Base-by-base conservation (phyloP, 2,888 invertebrate genomes). In the Pherbina coryleti region DNA sequence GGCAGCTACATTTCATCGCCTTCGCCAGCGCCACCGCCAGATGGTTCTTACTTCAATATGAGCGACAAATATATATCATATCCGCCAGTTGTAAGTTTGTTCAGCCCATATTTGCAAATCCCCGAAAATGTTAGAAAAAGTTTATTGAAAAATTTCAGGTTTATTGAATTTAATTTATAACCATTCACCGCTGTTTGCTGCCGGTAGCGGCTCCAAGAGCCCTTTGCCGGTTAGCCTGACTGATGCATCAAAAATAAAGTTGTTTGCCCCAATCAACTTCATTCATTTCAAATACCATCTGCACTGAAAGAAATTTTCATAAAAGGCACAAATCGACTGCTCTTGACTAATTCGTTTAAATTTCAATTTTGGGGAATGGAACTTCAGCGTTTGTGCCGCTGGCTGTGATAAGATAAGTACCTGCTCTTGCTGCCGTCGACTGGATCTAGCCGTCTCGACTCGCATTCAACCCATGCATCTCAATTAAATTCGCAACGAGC, bases 1-100 rank as follows among this genome's bases (percentile, higher is more conserved):
- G 88, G 88, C 78, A 89, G 89, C 78, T 88, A 88, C 79, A 88
- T 88, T 77, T 89, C 88, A n/a, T 88, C 88, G 51, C 88, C 88
- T 0, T 88, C 88, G 19, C 88, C 88, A 17, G 88, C 88, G 80
- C 88, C 88, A 72, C 88, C 88, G 25, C 88, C 88, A 28, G 88
- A 88, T 79, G 88, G 88, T 55, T 88, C 88, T 8, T 88, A 88
- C 77, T 88, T 88, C 44, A 88, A 88, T 78, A 88, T 88, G 88
- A 89, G 88, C 81, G 89, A 88, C 82, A 88, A 89, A 78, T 88
- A 88, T 76, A 86, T 88, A 80, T 88, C 88, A 79, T 88, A 88
- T 85, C 88, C 88, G 72, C 88, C 88, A 73, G 89, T 88, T 88
- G 88, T 88, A 82, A 87, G 86, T 64, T n/a, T 28, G 11, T 1